Evolutionary conservation across 2,113 vertebrate species (phyloP), one percentile per base, ranked within the genome.

Genomic region (Lepus europaeus): DNA sequence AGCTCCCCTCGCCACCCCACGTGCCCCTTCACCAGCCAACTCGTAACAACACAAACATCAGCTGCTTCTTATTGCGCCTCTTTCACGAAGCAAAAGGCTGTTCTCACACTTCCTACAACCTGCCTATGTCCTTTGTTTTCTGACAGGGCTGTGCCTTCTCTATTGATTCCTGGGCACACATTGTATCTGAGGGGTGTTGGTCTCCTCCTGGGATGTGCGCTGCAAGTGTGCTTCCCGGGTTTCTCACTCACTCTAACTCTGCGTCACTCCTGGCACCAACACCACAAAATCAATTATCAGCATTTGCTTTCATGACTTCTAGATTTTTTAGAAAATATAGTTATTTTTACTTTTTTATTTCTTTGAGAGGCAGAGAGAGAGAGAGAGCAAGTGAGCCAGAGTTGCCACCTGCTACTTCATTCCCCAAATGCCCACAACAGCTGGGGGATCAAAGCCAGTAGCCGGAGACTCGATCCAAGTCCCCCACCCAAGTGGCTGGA

Each of bases 231-330:
- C 12, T 91, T 36, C 59, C 64, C 13, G 20, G 22, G 19, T 81
- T 85, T 39, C 51, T 73, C 51, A 56, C 27, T n/a, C 68, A 23
- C 68, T n/a, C 74, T 91, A 64, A 76, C 49, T 66, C 49, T 31
- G 16, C n/a, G n/a, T 81, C 72, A 91, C 53, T 74, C n/a, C 23
- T 78, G 73, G 87, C 20, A 53, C 87, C 69, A 87, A 68, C 72
- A n/a, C 72, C 53, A 68, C 51, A 74, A 78, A 82, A 36, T 51
- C 87, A 79, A 9, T 25, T 25, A 63, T 80, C 61, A 14, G 22
- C 45, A 39, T 84, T 91, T 74, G 49, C 51, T 56, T 84, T 68
- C 89, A 27, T 69, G 22, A 51, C 56, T 59, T 59, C 56, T 6
- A 59, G 56, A 59, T 59, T 59, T 19, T 59, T 59, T 20, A 17